These are phyloP conservation scores for Azemiops feae DNA, from an alignment of 2,113 vertebrate species.

Conservation along the genomic window DNA sequence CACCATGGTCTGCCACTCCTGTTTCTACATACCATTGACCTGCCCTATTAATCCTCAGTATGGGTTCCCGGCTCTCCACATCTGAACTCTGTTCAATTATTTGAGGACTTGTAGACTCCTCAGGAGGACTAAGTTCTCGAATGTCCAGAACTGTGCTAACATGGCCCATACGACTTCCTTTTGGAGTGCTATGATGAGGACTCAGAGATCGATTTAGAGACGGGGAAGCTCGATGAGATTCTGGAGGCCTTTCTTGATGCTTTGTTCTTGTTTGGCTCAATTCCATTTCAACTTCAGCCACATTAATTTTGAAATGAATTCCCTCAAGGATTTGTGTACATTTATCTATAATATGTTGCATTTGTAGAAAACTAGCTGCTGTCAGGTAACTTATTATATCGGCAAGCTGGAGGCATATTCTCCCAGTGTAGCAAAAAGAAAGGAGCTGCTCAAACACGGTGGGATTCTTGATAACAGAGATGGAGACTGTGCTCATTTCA, in stretches of 20 bases:
- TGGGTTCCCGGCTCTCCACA: slow-evolving; percentile 81
- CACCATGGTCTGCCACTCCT: slow-evolving; percentile 74
- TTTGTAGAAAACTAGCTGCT: slow-evolving; percentile 96
- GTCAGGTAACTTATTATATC: slow-evolving; percentile 99
- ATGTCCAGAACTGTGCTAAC: slow-evolving; percentile 79
- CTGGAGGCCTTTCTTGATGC: slow-evolving; percentile 72
- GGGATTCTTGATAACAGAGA: slow-evolving; percentile 94
- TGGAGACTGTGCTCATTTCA: slow-evolving; percentile 96
- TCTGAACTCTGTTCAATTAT: slow-evolving; percentile 84
- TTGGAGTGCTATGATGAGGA: slow-evolving; percentile 71
- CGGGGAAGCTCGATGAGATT: slow-evolving; percentile 73
- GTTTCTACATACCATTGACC: slow-evolving; percentile 98
- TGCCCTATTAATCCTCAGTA: slow-evolving; percentile 91
- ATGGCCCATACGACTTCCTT: slow-evolving; percentile 75
- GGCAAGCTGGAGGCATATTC: slow-evolving; percentile 90
- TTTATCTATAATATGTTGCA: slow-evolving; percentile 99
- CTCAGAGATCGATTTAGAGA: slow-evolving; percentile 74
- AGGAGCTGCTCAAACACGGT: slow-evolving; percentile 96
- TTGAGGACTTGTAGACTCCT: slow-evolving; percentile 87
- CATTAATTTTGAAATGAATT: slow-evolving; percentile 94
- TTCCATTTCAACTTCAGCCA: slow-evolving; percentile 85
- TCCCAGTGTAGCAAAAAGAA: slow-evolving; percentile 94
- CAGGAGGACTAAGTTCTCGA: slow-evolving; percentile 81
- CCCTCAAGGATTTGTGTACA: slow-evolving; percentile 97
- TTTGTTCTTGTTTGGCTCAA: slow-evolving; percentile 74